Conservation (phyloP, 1,140 invertebrate species). For the Cheumatopsyche charites region DNA sequence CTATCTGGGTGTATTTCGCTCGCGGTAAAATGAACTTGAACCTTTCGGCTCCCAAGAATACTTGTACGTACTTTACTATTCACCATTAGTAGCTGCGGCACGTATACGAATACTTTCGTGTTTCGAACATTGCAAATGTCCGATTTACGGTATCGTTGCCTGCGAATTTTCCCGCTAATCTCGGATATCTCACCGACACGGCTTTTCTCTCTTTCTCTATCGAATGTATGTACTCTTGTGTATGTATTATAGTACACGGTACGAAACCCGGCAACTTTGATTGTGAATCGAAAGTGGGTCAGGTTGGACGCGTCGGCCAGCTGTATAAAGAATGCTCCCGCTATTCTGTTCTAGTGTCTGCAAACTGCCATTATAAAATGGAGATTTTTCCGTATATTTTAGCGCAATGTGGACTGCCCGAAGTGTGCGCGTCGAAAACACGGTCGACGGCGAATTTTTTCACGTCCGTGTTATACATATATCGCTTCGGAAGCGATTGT, state of each 20-base stretch:
- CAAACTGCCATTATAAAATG: constrained; percentile 32
- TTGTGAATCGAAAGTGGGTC: constrained; percentile 31
- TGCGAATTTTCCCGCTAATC: constrained; percentile 1
- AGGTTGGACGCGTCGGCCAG: background rate
- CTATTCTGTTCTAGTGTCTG: constrained; percentile 13
- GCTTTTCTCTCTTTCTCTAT: background rate
- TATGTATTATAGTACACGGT: too few species aligned
- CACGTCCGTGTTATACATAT: background rate
- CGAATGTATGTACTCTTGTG: background rate
- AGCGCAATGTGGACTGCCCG: background rate
- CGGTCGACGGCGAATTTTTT: background rate
- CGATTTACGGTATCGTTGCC: background rate
- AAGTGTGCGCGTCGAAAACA: too few species aligned
- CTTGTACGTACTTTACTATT: too few species aligned
- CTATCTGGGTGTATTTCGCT: background rate
- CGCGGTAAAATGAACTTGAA: background rate
- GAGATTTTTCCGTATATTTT: constrained; percentile 16
- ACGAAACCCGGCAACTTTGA: constrained; percentile 3
- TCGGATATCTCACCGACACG: too few species aligned
- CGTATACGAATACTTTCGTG: background rate
- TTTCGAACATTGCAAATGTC: background rate
- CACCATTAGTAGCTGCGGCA: background rate
- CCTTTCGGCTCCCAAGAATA: too few species aligned
- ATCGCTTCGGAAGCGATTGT: background rate
- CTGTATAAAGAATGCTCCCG: constrained; percentile 14